A percentile compares a stretch with the other conserved stretches of the same genome.
These are phyloP conservation scores for Cololabis saira DNA, from an alignment of 2,113 vertebrate genomes.

Conservation along the genomic window DNA sequence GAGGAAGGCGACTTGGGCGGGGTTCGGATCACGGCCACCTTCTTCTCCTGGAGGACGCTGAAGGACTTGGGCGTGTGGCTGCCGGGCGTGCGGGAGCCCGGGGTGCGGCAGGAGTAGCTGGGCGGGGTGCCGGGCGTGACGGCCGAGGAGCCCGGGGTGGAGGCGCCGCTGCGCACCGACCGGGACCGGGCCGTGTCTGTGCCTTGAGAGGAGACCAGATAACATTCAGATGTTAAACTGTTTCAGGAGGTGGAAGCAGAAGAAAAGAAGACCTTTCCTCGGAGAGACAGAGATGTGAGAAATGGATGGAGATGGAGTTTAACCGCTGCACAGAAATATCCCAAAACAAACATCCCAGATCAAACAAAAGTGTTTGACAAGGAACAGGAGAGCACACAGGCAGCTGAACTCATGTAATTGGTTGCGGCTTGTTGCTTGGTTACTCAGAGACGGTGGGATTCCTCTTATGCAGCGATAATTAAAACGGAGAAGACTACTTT, in stretches of 20 bases:
- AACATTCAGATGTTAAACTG: neutral
- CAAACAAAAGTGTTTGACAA: constrained; percentile 38
- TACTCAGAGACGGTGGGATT: constrained; percentile 19
- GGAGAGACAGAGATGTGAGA: no score
- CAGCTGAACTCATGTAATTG: constrained; percentile 11
- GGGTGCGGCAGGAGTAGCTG: constrained; percentile 93
- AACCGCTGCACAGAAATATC: no score
- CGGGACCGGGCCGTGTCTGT: constrained; percentile 90
- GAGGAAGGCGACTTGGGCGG: constrained; percentile 95
- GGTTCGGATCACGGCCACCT: constrained; percentile 94
- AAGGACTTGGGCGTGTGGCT: constrained; percentile 94
- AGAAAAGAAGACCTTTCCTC: no score
- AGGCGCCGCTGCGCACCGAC: constrained; percentile 91
- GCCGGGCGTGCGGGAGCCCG: constrained; percentile 92
- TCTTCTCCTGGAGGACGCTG: constrained; percentile 92
- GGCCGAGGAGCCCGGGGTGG: constrained; percentile 89
- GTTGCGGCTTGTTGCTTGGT: constrained; percentile 47
- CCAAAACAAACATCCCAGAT: constrained; percentile 29
- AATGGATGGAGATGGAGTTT: no score
- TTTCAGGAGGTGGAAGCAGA: no score
- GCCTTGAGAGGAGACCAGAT: constrained; percentile 70
- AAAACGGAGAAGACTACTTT: no score
- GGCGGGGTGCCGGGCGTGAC: constrained; percentile 94
- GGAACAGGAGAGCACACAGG: constrained; percentile 18
- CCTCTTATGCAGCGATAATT: no score